Evolutionary conservation across 2,888 invertebrate genomes (phyloP).

Genomic region (Noctuana brunneofusca): DNA sequence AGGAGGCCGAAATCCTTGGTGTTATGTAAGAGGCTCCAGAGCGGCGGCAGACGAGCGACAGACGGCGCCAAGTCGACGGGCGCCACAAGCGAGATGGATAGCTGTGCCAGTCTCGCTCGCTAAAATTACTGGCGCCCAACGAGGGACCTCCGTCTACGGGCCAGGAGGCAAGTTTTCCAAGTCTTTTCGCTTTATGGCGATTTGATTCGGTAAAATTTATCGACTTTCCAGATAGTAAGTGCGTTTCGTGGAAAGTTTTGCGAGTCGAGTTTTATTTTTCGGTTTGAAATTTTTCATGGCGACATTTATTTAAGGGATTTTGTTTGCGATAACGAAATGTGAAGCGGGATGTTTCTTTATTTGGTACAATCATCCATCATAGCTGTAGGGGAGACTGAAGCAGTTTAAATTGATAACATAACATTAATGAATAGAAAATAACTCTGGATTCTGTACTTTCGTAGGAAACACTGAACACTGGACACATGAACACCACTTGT

Average conservation of each 20-base stretch:
- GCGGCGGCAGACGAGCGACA: conserved; percentile 63
- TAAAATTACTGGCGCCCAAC: conserved; percentile 33
- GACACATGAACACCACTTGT: no score
- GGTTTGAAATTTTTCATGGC: neutral
- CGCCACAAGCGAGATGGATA: conserved; percentile 52
- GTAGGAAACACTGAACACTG: neutral
- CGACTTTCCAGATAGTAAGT: conserved; percentile 18
- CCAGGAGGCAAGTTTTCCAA: conserved; percentile 27
- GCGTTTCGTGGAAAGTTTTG: conserved; percentile 16
- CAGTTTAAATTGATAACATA: no score
- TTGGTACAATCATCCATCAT: no score
- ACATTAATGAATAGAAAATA: no score
- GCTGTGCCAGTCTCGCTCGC: conserved; percentile 5
- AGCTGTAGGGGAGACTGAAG: no score
- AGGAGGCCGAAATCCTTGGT: conserved; percentile 41
- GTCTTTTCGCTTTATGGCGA: conserved; percentile 34
- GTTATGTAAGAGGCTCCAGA: conserved; percentile 72
- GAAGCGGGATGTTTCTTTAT: neutral
- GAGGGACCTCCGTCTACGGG: conserved; percentile 27
- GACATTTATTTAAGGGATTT: neutral
- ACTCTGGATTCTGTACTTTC: no score
- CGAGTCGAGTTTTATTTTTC: conserved; percentile 19
- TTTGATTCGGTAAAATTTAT: conserved; percentile 35
- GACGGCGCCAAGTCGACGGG: conserved; percentile 83
- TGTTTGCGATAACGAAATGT: neutral